Percentiles rank a stretch among this genome's conserved stretches.
phyloP scores from a whole-genome alignment of 2,113 vertebrate species.

The Indicator indicator region DNA sequence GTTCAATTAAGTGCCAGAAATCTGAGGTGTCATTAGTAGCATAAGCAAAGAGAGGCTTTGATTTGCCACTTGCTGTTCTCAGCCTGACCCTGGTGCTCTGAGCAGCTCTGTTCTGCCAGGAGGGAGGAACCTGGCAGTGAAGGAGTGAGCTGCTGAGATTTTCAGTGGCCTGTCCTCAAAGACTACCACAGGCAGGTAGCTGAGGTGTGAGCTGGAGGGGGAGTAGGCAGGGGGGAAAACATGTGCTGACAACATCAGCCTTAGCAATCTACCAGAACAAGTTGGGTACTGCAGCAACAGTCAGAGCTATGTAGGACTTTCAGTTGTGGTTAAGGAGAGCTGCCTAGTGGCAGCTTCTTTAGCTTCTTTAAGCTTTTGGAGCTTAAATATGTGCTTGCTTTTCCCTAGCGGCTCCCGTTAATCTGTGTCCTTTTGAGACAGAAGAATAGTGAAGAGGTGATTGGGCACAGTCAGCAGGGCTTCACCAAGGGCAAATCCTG shows the following conservation, averaged over 20 bases:
- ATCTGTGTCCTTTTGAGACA: not conserved
- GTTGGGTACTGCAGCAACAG: not conserved
- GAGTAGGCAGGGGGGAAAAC: not conserved
- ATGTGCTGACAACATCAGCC: not conserved
- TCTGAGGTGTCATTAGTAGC: not conserved
- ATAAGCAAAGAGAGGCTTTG: not conserved
- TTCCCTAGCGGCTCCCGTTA: not conserved
- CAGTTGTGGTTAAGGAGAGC: not conserved
- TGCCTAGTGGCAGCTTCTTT: not conserved
- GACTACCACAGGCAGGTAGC: not conserved
- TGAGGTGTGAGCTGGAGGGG: not conserved
- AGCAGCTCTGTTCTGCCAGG: not conserved
- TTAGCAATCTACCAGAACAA: not conserved
- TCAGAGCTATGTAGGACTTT: not conserved
- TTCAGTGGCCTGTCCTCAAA: not conserved
- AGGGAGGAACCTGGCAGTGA: not conserved
- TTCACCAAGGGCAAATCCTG: too few relatives aligned
- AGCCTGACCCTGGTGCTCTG: not conserved
- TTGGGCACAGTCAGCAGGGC: too few relatives aligned
- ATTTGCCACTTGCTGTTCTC: not conserved
- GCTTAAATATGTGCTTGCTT: not conserved
- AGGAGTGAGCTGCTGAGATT: not conserved
- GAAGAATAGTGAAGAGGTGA: too few relatives aligned
- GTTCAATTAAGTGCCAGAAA: conserved; percentile 3
- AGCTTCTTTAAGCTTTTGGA: not conserved